phyloP scores from a whole-genome alignment of 2,888 invertebrate genomes.

The Artemia sinica region DNA sequence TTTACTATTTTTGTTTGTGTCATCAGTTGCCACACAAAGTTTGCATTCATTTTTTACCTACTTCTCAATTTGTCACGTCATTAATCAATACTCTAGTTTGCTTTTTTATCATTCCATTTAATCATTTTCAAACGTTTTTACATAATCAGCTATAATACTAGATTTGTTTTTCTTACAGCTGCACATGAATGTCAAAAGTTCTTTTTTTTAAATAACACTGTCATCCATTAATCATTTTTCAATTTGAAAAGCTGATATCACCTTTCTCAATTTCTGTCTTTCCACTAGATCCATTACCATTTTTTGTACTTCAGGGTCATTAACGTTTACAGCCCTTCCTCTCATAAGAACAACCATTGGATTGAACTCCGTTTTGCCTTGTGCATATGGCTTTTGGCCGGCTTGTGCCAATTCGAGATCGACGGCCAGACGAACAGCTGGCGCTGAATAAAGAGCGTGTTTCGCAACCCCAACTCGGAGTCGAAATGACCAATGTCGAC shows the following conservation, averaged over 20 bases:
- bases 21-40: too few species aligned
- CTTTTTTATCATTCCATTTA: too few species aligned
- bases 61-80: too few species aligned
- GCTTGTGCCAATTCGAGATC: conserved; percentile 2
- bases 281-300: not conserved
- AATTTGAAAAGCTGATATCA: not conserved
- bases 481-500: conserved; percentile 9
- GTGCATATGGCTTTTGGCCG: conserved; percentile 4
- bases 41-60: too few species aligned
- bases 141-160: too few species aligned
- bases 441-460: conserved; percentile 1
- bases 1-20: too few species aligned
- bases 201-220: too few species aligned
- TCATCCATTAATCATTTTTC: too few species aligned
- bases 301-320: not conserved
- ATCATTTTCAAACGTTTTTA: too few species aligned
- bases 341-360: conserved; percentile 13
- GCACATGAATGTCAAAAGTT: too few species aligned
- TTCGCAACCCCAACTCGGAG: conserved; percentile 6
- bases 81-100: too few species aligned
- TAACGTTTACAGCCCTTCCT: not conserved
- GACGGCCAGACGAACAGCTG: conserved; percentile 2
- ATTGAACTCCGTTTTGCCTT: conserved; percentile 12
- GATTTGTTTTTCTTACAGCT: too few species aligned
- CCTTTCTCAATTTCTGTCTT: conserved; percentile 7